These are phyloP conservation scores for Brachionus rotundiformis DNA, from an alignment of 1,140 invertebrate genomes.

Conservation along the genomic window DNA sequence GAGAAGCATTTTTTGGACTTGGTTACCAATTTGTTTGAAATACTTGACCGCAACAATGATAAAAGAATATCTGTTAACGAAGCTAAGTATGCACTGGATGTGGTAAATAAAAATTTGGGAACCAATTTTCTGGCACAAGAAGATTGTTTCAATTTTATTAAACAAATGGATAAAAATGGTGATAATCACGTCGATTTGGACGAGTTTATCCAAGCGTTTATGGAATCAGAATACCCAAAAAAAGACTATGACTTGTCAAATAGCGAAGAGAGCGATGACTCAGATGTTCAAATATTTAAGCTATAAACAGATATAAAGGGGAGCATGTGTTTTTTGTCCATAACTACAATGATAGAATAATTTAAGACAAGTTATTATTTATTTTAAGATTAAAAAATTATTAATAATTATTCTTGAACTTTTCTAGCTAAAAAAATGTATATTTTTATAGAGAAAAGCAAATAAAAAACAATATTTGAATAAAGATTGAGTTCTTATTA, in stretches of 20 bases:
- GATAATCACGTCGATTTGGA: slow-evolving; percentile 35
- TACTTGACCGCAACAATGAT: slow-evolving; percentile 15
- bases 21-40: not conserved
- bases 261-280: not conserved
- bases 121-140: not conserved
- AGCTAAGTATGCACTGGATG: not conserved
- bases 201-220: slow-evolving; percentile 9
- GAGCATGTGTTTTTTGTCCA: too few relatives aligned
- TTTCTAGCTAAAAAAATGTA: too few relatives aligned
- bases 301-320: not conserved
- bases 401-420: too few relatives aligned
- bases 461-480: too few relatives aligned
- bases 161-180: slow-evolving; percentile 14
- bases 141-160: slow-evolving; percentile 23
- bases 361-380: too few relatives aligned
- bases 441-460: too few relatives aligned
- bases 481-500: too few relatives aligned
- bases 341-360: not conserved
- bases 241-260: not conserved
- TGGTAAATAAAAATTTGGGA: not conserved
- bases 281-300: not conserved
- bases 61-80: not conserved
- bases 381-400: too few relatives aligned
- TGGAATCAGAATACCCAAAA: not conserved
- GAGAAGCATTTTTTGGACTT: slow-evolving; percentile 4